Evolutionary conservation across 2,888 invertebrate genomes (phyloP).

Genomic region (Lasiommata megera): DNA sequence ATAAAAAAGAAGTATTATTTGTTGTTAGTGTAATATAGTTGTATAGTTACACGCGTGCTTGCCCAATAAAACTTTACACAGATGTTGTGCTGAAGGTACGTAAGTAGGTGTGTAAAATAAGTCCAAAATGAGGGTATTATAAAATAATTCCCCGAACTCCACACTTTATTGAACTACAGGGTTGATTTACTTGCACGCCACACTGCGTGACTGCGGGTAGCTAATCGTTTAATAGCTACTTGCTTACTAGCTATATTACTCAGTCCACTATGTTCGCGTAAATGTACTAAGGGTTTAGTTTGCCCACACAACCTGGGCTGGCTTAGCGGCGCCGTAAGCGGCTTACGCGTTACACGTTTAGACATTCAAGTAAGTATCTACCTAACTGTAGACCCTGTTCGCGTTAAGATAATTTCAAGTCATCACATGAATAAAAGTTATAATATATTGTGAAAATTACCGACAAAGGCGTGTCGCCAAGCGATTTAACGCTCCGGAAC

Average conservation of each 20-base stretch:
- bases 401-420: no score
- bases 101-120: not conserved
- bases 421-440: no score
- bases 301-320: slow-evolving; percentile 19
- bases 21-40: no score
- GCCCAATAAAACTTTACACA: not conserved
- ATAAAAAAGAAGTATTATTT: no score
- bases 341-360: slow-evolving; percentile 17
- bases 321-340: slow-evolving; percentile 21
- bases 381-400: no score
- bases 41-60: no score
- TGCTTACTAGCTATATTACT: slow-evolving; percentile 18
- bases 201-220: slow-evolving; percentile 23
- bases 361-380: not conserved
- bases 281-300: slow-evolving; percentile 19
- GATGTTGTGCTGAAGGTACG: not conserved
- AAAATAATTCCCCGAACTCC: slow-evolving; percentile 21
- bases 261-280: slow-evolving; percentile 19
- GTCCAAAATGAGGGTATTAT: slow-evolving; percentile 1
- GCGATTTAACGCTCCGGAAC: no score
- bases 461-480: no score
- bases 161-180: slow-evolving; percentile 16
- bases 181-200: slow-evolving; percentile 26
- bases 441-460: no score
- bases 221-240: slow-evolving; percentile 13